phyloP scores from a whole-genome alignment of 2,797 vertebrate genomes.

The Hemibagrus guttatus region DNA sequence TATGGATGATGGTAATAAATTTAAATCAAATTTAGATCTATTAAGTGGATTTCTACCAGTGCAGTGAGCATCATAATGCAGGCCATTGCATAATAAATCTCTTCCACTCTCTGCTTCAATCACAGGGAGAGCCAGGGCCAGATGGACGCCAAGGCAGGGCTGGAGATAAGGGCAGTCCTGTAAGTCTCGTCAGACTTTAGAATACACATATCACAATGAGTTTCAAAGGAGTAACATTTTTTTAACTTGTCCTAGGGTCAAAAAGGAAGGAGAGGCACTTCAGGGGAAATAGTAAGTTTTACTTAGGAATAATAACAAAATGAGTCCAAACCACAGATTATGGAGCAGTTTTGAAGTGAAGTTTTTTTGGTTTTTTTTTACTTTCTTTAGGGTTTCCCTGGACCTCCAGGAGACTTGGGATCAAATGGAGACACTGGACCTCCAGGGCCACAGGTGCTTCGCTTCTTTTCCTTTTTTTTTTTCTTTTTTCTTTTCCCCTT shows the following conservation, averaged over 20 bases:
- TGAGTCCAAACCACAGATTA: not conserved
- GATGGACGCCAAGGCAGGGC: slow-evolving; percentile 66
- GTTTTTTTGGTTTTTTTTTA: not conserved
- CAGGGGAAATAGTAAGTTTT: slow-evolving; percentile 74
- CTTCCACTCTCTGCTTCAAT: slow-evolving; percentile 45
- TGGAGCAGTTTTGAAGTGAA: not conserved
- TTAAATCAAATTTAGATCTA: not conserved
- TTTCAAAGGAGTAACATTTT: not conserved
- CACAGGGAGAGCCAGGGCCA: slow-evolving; percentile 75
- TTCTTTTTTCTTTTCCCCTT: too few species aligned
- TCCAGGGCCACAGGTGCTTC: slow-evolving; percentile 77
- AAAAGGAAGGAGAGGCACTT: slow-evolving; percentile 74
- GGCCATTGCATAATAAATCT: not conserved
- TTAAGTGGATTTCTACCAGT: not conserved
- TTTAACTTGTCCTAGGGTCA: slow-evolving; percentile 70
- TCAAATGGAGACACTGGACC: slow-evolving; percentile 69
- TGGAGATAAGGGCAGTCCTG: slow-evolving; percentile 65
- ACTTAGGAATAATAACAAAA: not conserved
- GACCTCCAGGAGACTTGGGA: slow-evolving; percentile 72
- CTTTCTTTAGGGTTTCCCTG: slow-evolving; percentile 71
- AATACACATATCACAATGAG: not conserved
- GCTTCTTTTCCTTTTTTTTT: not conserved
- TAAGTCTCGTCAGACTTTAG: slow-evolving; percentile 54
- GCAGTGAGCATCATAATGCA: not conserved
- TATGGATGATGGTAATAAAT: not conserved